Conservation (phyloP, 1,140 invertebrate genomes). For the Aradophagus sp. region DNA sequence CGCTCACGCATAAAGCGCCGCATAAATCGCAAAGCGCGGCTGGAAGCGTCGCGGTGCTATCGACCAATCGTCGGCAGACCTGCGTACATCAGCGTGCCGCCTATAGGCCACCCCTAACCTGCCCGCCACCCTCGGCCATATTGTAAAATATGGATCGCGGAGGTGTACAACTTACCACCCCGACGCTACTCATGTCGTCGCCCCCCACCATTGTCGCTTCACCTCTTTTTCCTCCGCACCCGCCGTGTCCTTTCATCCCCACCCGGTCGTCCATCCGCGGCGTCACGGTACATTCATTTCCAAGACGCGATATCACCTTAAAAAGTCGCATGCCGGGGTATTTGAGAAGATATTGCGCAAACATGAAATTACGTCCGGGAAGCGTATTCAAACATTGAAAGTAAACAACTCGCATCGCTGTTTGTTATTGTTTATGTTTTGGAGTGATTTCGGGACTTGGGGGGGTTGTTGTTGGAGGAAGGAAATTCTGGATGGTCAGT, state of each 20-base stretch:
- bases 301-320: constrained; percentile 25
- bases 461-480: constrained; percentile 16
- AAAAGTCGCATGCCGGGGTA: constrained; percentile 31
- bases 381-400: constrained; percentile 40
- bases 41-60: constrained; percentile 68
- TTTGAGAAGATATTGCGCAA: constrained; percentile 50
- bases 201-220: constrained; percentile 29
- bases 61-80: constrained; percentile 72
- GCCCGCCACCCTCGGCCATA: constrained; percentile 69
- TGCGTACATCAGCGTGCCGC: constrained; percentile 72
- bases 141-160: constrained; percentile 74
- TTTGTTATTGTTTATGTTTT: constrained; percentile 27
- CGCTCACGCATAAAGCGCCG: constrained; percentile 49
- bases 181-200: constrained; percentile 39
- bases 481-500: no score
- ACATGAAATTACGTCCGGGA: constrained; percentile 38
- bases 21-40: constrained; percentile 61
- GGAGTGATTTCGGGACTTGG: constrained; percentile 20
- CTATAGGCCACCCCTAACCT: constrained; percentile 69
- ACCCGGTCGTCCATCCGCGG: neutral
- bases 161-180: constrained; percentile 70
- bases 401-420: constrained; percentile 29
- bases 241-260: constrained; percentile 4
- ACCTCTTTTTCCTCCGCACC: constrained; percentile 32
- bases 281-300: constrained; percentile 46